Percentiles rank a stretch among this genome's conserved stretches.
These are phyloP conservation scores for Scomber scombrus DNA, from an alignment of 2,113 vertebrate genomes.

Conservation along the genomic window DNA sequence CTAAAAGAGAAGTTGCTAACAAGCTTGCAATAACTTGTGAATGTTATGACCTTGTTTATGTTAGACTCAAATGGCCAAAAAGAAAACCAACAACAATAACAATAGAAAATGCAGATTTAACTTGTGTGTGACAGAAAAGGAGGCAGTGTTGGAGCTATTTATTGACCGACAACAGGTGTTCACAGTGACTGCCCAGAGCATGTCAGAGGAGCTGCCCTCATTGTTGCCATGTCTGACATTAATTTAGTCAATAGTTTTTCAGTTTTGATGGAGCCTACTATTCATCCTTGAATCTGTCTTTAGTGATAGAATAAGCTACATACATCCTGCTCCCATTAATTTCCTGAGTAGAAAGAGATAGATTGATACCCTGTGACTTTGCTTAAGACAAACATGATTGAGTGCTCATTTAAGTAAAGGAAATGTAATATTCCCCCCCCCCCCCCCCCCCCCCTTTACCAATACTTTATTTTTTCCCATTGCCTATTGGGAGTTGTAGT, in stretches of 20 bases:
- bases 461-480: not conserved
- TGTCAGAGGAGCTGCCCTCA: not conserved
- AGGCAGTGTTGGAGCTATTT: not conserved
- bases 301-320: not conserved
- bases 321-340: not conserved
- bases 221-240: slow-evolving; percentile 3
- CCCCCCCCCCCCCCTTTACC: not conserved
- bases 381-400: not conserved
- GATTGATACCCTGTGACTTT: too few relatives aligned
- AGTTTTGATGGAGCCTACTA: too few relatives aligned
- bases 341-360: not conserved
- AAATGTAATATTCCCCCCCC: not conserved
- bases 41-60: too few relatives aligned
- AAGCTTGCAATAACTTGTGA: too few relatives aligned
- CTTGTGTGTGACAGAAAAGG: too few relatives aligned
- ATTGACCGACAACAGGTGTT: not conserved
- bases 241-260: not conserved
- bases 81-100: too few relatives aligned
- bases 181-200: not conserved
- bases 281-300: too few relatives aligned
- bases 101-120: too few relatives aligned
- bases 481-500: not conserved
- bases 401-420: not conserved
- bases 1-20: too few relatives aligned
- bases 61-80: too few relatives aligned